Percentiles rank a stretch among this genome's conserved stretches.
Evolutionary conservation across 2,888 invertebrate genomes (phyloP).

Genomic region (Sesia apiformis): DNA sequence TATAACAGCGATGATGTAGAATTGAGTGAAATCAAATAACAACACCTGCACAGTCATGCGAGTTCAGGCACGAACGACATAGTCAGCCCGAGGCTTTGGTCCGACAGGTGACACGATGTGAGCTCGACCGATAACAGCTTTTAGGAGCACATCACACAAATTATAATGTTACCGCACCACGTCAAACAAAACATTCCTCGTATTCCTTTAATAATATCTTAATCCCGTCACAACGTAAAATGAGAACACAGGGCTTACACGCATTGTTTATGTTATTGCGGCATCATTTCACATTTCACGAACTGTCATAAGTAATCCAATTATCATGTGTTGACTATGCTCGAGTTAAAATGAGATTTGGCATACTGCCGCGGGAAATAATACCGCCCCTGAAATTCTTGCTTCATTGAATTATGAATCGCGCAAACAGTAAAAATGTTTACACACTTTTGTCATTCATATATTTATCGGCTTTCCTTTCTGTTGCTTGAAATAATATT

Average conservation of each 20-base stretch:
- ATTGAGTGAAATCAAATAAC: neutral
- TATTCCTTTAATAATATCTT: conserved; percentile 3
- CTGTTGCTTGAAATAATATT: too few relatives aligned
- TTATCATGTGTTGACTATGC: conserved; percentile 4
- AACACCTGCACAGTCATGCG: conserved; percentile 15
- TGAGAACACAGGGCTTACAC: conserved; percentile 5
- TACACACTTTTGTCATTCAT: neutral
- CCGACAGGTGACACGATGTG: conserved; percentile 8
- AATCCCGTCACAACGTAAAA: conserved; percentile 3
- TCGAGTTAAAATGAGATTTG: conserved; percentile 5
- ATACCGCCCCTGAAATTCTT: conserved; percentile 9
- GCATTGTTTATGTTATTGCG: conserved; percentile 2
- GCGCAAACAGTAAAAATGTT: conserved; percentile 5
- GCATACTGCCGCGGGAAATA: conserved; percentile 2
- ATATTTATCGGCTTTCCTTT: too few relatives aligned
- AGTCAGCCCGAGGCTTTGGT: conserved; percentile 17
- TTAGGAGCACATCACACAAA: neutral
- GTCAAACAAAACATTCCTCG: conserved; percentile 1
- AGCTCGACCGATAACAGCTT: conserved; percentile 3
- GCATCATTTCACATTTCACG: conserved; percentile 3
- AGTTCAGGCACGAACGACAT: conserved; percentile 17
- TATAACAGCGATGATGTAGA: too few relatives aligned
- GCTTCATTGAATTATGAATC: conserved; percentile 15
- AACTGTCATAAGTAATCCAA: conserved; percentile 5
- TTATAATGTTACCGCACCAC: conserved; percentile 1